phyloP scores from a whole-genome alignment of 1,140 invertebrate species.

The Euglossa dilemma region DNA sequence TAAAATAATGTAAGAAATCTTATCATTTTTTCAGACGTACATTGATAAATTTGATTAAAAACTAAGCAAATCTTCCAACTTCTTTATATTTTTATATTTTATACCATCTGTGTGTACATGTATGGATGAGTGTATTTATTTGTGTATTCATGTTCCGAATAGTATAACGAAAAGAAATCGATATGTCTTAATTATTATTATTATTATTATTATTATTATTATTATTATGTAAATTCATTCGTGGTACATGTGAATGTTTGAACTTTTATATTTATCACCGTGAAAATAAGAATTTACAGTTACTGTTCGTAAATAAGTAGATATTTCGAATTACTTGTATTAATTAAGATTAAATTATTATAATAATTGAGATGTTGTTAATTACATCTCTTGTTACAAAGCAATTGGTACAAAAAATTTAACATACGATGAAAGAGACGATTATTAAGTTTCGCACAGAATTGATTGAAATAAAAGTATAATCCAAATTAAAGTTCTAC shows the following conservation, averaged over 20 bases:
- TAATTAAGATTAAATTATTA: not conserved
- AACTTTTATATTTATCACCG: slow-evolving; percentile 13
- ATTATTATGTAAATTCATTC: slow-evolving; percentile 24
- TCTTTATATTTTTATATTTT: not conserved
- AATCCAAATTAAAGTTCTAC: too few species aligned
- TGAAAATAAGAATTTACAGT: slow-evolving; percentile 6
- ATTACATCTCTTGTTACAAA: too few species aligned
- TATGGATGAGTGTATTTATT: not conserved
- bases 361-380: too few species aligned
- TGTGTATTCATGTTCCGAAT: not conserved
- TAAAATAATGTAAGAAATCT: not conserved
- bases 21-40: not conserved
- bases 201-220: slow-evolving; percentile 3
- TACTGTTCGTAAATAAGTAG: not conserved
- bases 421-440: too few species aligned
- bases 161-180: not conserved
- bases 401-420: too few species aligned
- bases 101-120: not conserved
- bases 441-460: too few species aligned
- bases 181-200: slow-evolving; percentile 13
- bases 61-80: slow-evolving; percentile 1
- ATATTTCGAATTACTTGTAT: not conserved
- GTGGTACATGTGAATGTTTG: slow-evolving; percentile 15
- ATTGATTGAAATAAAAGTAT: too few species aligned
- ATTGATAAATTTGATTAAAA: not conserved